These are phyloP conservation scores for Actenoides hombroni DNA, from an alignment of 2,113 vertebrate species.

Conservation along the genomic window DNA sequence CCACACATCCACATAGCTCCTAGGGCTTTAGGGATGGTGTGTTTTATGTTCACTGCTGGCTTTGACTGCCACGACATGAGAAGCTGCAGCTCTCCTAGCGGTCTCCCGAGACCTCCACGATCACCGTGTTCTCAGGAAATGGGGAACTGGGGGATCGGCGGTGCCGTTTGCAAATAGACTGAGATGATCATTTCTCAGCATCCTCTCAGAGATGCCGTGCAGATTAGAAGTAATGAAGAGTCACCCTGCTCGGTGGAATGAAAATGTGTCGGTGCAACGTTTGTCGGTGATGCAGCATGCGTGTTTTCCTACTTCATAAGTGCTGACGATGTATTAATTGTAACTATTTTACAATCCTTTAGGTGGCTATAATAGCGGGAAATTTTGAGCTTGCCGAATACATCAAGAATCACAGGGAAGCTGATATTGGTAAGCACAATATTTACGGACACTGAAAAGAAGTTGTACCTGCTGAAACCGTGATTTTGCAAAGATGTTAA, in stretches of 20 bases:
- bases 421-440: conserved; percentile 85
- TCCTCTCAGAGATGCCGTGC: not conserved
- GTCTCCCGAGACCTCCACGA: not conserved
- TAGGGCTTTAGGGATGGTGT: not conserved
- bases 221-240: not conserved
- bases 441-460: not conserved
- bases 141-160: not conserved
- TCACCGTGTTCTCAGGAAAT: not conserved
- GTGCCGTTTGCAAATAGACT: not conserved
- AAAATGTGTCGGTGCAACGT: not conserved
- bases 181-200: not conserved
- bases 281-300: not conserved
- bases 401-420: conserved; percentile 93
- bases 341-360: conserved; percentile 20
- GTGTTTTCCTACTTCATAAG: not conserved
- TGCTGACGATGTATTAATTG: not conserved
- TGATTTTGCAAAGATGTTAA: not conserved
- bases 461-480: not conserved
- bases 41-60: not conserved
- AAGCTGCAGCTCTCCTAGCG: not conserved
- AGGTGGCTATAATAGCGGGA: conserved; percentile 97
- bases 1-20: not conserved
- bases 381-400: conserved; percentile 97
- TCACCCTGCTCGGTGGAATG: not conserved
- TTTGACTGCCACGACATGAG: not conserved